phyloP scores from a whole-genome alignment of 1,140 invertebrate genomes.

The Drosophila tsacasi region DNA sequence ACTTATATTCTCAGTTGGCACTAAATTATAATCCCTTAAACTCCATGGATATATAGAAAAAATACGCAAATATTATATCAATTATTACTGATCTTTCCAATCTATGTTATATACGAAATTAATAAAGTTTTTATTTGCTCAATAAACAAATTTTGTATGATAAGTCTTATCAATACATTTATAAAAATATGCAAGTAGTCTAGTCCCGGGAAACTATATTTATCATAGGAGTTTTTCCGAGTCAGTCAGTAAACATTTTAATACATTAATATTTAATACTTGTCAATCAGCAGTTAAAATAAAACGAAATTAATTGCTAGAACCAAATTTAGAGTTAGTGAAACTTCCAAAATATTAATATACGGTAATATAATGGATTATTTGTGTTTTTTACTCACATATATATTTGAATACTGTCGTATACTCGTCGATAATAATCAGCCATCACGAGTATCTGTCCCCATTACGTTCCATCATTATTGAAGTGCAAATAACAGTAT shows the following conservation, averaged over 20 bases:
- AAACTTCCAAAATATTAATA: neutral
- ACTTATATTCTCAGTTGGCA: neutral
- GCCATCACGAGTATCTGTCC: constrained; percentile 24
- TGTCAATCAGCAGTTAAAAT: neutral
- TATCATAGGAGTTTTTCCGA: neutral
- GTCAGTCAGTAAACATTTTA: neutral
- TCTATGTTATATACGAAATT: constrained; percentile 23
- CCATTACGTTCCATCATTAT: constrained; percentile 35
- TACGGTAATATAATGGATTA: no score
- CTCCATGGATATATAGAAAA: neutral
- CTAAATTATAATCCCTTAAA: neutral
- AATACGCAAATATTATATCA: neutral
- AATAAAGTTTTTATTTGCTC: constrained; percentile 21
- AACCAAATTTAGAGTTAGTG: no score
- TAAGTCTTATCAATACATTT: constrained; percentile 22
- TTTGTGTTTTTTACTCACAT: neutral
- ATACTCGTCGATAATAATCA: constrained; percentile 24
- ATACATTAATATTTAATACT: neutral
- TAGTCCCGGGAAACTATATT: neutral
- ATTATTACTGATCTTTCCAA: neutral
- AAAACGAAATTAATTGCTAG: neutral
- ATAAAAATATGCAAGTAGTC: neutral
- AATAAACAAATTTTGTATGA: constrained; percentile 9
- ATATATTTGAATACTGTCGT: constrained; percentile 7
- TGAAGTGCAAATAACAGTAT: constrained; percentile 47